Percentiles rank a stretch among this genome's conserved stretches.
These are phyloP conservation scores for Eriocheir sinensis DNA, from an alignment of 1,140 invertebrate species.

Conservation along the genomic window DNA sequence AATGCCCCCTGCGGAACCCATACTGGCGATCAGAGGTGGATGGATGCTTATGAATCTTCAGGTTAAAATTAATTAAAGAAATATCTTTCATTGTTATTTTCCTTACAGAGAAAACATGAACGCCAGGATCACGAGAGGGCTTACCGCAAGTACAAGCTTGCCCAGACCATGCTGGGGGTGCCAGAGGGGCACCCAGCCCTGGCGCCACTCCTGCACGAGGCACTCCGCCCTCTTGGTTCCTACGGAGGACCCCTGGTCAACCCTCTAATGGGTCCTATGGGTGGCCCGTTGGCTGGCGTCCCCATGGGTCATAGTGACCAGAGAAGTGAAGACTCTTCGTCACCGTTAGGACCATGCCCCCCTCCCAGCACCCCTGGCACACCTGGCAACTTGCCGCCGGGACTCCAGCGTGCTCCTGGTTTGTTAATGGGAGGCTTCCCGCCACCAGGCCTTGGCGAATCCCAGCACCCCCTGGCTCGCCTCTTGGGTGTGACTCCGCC, in stretches of 20 bases:
- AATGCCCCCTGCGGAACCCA: no score
- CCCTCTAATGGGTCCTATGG: slow-evolving; percentile 66
- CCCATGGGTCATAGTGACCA: slow-evolving; percentile 69
- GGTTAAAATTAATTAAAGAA: no score
- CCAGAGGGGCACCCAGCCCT: slow-evolving; percentile 73
- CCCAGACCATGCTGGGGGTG: slow-evolving; percentile 83
- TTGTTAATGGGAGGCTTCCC: slow-evolving; percentile 77
- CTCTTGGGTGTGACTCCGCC: slow-evolving; percentile 74
- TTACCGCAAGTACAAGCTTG: slow-evolving; percentile 90
- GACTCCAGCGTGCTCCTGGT: slow-evolving; percentile 64
- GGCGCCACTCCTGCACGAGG: slow-evolving; percentile 77
- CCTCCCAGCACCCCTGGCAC: slow-evolving; percentile 47
- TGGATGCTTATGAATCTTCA: slow-evolving; percentile 15
- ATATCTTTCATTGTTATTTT: neutral
- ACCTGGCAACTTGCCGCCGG: slow-evolving; percentile 48
- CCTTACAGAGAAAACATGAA: slow-evolving; percentile 92
- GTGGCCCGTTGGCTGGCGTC: slow-evolving; percentile 60
- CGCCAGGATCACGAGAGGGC: slow-evolving; percentile 93
- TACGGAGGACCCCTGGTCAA: slow-evolving; percentile 70
- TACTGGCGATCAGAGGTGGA: no score
- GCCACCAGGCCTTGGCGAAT: slow-evolving; percentile 69
- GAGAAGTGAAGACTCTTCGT: slow-evolving; percentile 77
- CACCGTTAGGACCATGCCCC: slow-evolving; percentile 52
- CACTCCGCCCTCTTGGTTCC: slow-evolving; percentile 70
- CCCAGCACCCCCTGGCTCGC: slow-evolving; percentile 76